Percentiles rank a stretch among this genome's conserved stretches.
These are phyloP conservation scores for Bubo bubo DNA, from an alignment of 2,113 vertebrate species.

Conservation along the genomic window DNA sequence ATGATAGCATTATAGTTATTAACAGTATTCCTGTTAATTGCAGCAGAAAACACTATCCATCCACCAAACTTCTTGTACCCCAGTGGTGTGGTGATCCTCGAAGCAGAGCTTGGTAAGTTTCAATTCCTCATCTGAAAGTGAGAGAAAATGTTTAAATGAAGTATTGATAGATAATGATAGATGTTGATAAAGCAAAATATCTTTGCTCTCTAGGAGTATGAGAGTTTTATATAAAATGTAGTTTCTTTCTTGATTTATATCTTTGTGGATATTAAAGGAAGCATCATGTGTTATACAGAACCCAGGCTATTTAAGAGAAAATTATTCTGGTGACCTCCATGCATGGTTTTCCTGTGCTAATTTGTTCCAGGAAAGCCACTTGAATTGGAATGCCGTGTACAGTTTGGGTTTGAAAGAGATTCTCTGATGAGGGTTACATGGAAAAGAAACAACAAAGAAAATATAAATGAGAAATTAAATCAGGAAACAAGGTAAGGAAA, in stretches of 20 bases:
- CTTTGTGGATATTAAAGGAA: neutral
- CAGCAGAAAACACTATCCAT: conserved; percentile 62
- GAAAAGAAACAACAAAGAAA: conserved; percentile 58
- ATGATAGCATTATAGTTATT: neutral
- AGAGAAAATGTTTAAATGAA: neutral
- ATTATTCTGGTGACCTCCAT: neutral
- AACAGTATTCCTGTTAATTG: conserved; percentile 8
- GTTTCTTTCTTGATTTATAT: neutral
- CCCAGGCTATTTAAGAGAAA: neutral
- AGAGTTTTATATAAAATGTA: neutral
- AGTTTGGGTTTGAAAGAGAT: conserved; percentile 76
- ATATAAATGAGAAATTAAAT: conserved; percentile 8
- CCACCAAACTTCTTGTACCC: conserved; percentile 74
- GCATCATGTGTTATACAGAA: neutral
- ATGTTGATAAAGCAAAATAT: neutral
- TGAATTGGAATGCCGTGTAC: conserved; percentile 74
- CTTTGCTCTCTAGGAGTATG: neutral
- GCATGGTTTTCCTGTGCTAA: neutral
- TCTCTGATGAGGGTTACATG: conserved; percentile 68
- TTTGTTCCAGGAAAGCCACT: conserved; percentile 75
- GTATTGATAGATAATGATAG: neutral
- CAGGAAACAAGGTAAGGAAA: conserved; percentile 58
- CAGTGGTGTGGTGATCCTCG: neutral
- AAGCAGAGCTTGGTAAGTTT: conserved; percentile 78
- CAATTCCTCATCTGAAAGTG: neutral